Percentiles rank a stretch among this genome's conserved stretches.
Conservation (phyloP, 2,797 vertebrate genomes). For the Gobio occitaniae region DNA sequence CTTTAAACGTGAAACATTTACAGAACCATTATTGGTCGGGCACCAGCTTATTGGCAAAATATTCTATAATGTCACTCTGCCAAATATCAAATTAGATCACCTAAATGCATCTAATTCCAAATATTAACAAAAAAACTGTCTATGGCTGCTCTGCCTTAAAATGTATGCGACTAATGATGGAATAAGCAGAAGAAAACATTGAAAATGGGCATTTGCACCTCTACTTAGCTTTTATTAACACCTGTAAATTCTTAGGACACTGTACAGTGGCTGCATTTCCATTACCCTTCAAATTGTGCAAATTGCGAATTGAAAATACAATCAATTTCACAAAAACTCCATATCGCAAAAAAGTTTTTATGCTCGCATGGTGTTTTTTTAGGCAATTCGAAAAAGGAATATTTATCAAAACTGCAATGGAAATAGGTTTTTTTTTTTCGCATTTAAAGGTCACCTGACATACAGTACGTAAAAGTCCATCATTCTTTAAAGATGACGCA, state of each 20-base stretch:
- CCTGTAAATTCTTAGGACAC: not conserved
- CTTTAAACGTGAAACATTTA: not conserved
- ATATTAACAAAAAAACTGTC: conserved; percentile 31
- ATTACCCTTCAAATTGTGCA: too few relatives aligned
- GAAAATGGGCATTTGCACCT: not conserved
- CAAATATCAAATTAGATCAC: conserved; percentile 18
- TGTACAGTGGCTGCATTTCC: not conserved
- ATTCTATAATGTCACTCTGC: not conserved
- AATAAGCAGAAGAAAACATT: not conserved
- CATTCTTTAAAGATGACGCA: too few relatives aligned
- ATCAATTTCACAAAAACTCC: too few relatives aligned
- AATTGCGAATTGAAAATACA: too few relatives aligned
- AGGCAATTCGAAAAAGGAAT: too few relatives aligned
- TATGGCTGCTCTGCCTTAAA: not conserved
- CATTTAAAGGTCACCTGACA: too few relatives aligned
- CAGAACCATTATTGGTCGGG: not conserved
- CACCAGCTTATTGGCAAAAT: not conserved
- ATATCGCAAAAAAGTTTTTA: too few relatives aligned
- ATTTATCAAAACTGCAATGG: too few relatives aligned
- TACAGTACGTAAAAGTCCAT: too few relatives aligned
- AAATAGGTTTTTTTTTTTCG: too few relatives aligned
- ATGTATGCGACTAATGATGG: not conserved
- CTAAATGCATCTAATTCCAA: conserved; percentile 11
- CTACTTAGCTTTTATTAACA: not conserved
- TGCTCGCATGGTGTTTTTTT: too few relatives aligned